A percentile compares a stretch with the other conserved stretches of the same genome.
Evolutionary conservation across 2,797 vertebrate species (phyloP).

Genomic region (Chelon labrosus): DNA sequence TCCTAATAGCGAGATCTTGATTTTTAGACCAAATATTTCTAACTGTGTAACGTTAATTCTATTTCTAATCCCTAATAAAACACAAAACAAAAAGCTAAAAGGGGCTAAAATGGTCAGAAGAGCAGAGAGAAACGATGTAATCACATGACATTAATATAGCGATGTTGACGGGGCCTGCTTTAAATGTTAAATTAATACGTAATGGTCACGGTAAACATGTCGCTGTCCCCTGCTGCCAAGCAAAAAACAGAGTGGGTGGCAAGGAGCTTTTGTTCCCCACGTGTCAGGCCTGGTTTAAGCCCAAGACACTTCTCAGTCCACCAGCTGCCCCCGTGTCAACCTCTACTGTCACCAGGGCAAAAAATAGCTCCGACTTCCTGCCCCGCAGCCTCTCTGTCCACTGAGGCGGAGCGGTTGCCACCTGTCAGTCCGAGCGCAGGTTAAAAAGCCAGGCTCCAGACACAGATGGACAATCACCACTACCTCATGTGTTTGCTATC

Average conservation of each 20-base stretch:
- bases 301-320: slow-evolving; percentile 51
- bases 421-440: slow-evolving; percentile 70
- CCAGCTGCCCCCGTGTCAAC: slow-evolving; percentile 68
- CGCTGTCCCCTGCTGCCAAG: slow-evolving; percentile 6
- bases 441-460: slow-evolving; percentile 62
- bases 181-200: neutral
- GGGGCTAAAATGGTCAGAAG: neutral
- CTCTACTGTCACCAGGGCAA: slow-evolving; percentile 54
- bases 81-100: neutral
- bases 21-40: no score
- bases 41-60: no score
- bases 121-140: neutral
- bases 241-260: slow-evolving; percentile 15
- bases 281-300: slow-evolving; percentile 52
- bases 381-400: slow-evolving; percentile 47
- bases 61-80: neutral
- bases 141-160: neutral
- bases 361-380: slow-evolving; percentile 71
- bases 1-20: no score
- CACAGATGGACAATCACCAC: slow-evolving; percentile 60
- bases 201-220: slow-evolving; percentile 2
- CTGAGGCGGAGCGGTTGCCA: slow-evolving; percentile 59
- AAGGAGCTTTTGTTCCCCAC: slow-evolving; percentile 56
- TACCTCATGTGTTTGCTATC: slow-evolving; percentile 70
- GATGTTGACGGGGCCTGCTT: neutral